Conservation (phyloP, 2,888 invertebrate genomes). For the Lochmaea crataegi region DNA sequence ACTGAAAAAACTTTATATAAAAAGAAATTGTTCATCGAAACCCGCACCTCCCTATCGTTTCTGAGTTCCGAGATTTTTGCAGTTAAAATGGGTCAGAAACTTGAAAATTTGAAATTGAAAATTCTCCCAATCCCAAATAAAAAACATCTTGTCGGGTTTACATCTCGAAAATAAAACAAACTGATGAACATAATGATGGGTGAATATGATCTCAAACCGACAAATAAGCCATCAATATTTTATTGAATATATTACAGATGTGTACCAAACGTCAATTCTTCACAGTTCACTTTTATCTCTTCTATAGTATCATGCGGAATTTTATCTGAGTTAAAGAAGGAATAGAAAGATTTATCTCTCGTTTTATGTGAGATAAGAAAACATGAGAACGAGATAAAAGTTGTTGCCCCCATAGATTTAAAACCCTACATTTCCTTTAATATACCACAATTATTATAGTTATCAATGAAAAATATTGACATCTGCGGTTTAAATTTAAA, state of each 20-base stretch:
- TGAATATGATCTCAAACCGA: not conserved
- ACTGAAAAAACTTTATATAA: too few relatives aligned
- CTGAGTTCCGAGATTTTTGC: too few relatives aligned
- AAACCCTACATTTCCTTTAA: not conserved
- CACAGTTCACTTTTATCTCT: not conserved
- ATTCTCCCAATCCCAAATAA: too few relatives aligned
- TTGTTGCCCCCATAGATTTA: not conserved
- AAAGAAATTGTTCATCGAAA: too few relatives aligned
- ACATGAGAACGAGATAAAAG: not conserved
- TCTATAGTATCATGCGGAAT: not conserved
- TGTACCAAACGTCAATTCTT: not conserved
- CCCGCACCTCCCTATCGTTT: too few relatives aligned
- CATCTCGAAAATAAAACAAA: too few relatives aligned
- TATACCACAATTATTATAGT: slow-evolving; percentile 5
- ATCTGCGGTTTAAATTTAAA: slow-evolving; percentile 4
- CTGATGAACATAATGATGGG: not conserved
- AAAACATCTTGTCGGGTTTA: too few relatives aligned
- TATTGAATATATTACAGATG: not conserved
- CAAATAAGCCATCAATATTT: slow-evolving; percentile 1
- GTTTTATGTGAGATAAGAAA: not conserved
- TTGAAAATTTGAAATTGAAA: too few relatives aligned
- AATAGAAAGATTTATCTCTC: not conserved
- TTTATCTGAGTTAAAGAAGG: not conserved
- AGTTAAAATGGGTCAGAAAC: too few relatives aligned
- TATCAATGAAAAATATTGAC: not conserved